Evolutionary conservation across 1,140 invertebrate genomes (phyloP), one percentile per base, ranked within the genome.

Genomic region (Drosophila auraria): DNA sequence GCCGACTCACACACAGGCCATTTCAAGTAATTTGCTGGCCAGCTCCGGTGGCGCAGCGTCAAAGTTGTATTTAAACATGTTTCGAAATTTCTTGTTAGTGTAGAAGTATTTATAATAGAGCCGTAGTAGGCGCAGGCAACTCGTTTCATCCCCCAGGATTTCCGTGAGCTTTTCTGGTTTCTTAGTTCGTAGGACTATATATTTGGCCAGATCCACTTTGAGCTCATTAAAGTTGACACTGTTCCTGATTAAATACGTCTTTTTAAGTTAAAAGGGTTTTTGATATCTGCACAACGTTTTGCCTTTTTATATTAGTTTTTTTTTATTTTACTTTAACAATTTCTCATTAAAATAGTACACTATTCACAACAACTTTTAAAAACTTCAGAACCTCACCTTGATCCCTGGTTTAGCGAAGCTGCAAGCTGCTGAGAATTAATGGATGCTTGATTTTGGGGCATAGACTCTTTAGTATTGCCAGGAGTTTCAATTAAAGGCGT

Each of bases 31-130:
- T 27, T 76, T 70, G n/a, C 40, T 2, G 8, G 17, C 20, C n/a
- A 65, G 12, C 11, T 65, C 65, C 2, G 23, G 9, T 25, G 78
- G 79, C 9, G 78, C 78, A n/a, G 54, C 47, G 12, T 76, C 15
- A 6, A 82, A 80, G 4, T 65, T 61, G 17, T 42, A 82, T 1
- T 71, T 53, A 6, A 42, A 76, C 12, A 27, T 15, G 9, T 62
- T 17, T 1, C 72, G 66, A 2, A 36, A 11, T 4, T 23, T 17
- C 2, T 3, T 8, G 5, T 30, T 20, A 5, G 25, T 47, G 44
- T 82, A 82, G 44, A 82, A 82, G 7, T 40, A 23, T 3, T 56
- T 9, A 36, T 82, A 82, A n/a, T 53, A 76, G 5, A 33, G 5
- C 0, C 36, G 47, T 5, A 80, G 9, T 7, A 65, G 8, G 23